phyloP scores from a whole-genome alignment of 2,797 vertebrate genomes.

The Rhinoraja longicauda region DNA sequence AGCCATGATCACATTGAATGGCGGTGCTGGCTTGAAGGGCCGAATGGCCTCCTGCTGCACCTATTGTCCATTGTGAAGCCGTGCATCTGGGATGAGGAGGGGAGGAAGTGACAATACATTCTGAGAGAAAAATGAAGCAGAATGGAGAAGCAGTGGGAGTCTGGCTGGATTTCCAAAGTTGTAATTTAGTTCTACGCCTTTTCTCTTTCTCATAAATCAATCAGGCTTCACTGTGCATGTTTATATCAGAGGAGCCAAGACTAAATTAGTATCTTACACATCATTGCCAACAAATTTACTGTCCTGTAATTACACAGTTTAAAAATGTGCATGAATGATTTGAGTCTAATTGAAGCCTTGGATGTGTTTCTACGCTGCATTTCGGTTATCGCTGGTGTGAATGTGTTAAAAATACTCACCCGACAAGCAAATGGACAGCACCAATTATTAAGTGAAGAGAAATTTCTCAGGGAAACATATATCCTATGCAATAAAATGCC shows the following conservation, averaged over 20 bases:
- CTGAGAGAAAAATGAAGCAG: background rate
- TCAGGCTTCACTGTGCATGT: background rate
- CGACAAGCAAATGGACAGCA: background rate
- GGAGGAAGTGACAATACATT: no score
- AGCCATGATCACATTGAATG: no score
- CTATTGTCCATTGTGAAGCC: no score
- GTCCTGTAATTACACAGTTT: conserved; percentile 31
- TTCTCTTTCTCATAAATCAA: conserved; percentile 1
- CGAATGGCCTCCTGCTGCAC: no score
- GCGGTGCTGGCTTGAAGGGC: no score
- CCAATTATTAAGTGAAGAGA: background rate
- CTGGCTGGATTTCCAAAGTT: background rate
- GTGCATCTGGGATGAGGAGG: no score
- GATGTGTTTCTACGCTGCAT: conserved; percentile 4
- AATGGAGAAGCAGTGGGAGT: background rate
- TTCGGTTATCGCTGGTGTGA: background rate
- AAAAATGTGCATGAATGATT: conserved; percentile 10
- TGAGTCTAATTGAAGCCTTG: conserved; percentile 24
- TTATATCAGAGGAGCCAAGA: conserved; percentile 30
- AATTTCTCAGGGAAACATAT: background rate
- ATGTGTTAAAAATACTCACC: conserved; percentile 2
- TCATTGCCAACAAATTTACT: conserved; percentile 29
- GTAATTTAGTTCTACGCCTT: background rate
- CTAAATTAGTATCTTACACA: conserved; percentile 15
- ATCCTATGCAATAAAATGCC: background rate